Conservation (phyloP, 1,140 invertebrate species). For the Pseudomyrmex dendroicus region DNA sequence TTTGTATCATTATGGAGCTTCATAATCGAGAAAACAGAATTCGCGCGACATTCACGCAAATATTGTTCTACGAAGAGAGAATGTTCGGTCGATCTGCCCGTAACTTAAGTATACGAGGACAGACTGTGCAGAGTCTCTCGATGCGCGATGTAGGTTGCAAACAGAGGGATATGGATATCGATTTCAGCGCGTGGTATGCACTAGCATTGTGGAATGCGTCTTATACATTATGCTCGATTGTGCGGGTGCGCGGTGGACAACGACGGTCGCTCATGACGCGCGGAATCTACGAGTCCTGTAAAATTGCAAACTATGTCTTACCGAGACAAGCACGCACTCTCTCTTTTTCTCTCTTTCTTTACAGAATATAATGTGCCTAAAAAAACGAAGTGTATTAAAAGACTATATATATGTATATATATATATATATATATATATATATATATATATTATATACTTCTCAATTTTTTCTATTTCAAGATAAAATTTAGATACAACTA, state of each 20-base stretch:
- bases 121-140: constrained; percentile 50
- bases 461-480: neutral
- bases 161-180: constrained; percentile 82
- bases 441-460: neutral
- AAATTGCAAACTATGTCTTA: constrained; percentile 6
- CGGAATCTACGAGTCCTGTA: constrained; percentile 14
- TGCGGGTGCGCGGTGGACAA: neutral
- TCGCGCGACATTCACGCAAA: neutral
- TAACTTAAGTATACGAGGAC: neutral
- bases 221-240: constrained; percentile 76
- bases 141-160: constrained; percentile 82
- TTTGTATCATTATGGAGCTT: neutral
- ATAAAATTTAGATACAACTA: neutral
- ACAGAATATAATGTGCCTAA: neutral
- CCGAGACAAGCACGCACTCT: no score
- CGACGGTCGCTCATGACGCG: neutral
- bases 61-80: neutral
- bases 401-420: no score
- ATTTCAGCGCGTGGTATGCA: constrained; percentile 82
- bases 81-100: neutral
- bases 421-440: no score
- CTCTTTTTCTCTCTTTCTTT: no score
- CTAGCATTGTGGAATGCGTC: constrained; percentile 83
- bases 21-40: neutral
- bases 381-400: neutral